Evolutionary conservation across 2,888 invertebrate genomes (phyloP).

Genomic region (Dioctria rufipes): DNA sequence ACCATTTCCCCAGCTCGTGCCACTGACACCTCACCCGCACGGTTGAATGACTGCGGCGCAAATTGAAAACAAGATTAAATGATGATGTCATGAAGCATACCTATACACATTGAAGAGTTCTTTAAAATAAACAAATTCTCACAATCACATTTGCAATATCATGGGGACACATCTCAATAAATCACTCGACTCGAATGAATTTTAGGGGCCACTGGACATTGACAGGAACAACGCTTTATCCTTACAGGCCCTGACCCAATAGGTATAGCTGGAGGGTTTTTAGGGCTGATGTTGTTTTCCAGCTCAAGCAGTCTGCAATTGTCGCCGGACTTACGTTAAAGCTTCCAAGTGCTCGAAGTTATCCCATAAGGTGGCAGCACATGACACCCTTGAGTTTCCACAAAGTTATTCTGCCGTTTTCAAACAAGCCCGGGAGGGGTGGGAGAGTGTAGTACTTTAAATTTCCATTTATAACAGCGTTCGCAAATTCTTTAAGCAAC

Average conservation of each 20-base stretch:
- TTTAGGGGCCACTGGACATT: slow-evolving; percentile 37
- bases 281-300: background rate
- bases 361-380: slow-evolving; percentile 5
- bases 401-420: background rate
- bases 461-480: slow-evolving; percentile 39
- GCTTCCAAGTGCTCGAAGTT: slow-evolving; percentile 10
- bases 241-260: background rate
- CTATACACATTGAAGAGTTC: background rate
- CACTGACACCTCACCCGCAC: background rate
- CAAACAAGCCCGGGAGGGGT: slow-evolving; percentile 2
- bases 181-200: slow-evolving; percentile 38
- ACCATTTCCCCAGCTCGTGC: slow-evolving; percentile 2
- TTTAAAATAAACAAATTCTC: slow-evolving; percentile 46
- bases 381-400: background rate
- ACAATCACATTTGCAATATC: background rate
- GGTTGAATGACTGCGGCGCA: slow-evolving; percentile 50
- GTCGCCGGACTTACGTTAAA: slow-evolving; percentile 11
- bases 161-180: background rate
- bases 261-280: background rate
- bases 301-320: background rate
- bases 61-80: slow-evolving; percentile 57
- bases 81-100: slow-evolving; percentile 55
- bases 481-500: slow-evolving; percentile 11
- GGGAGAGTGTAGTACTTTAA: background rate
- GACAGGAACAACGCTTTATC: slow-evolving; percentile 30